phyloP scores from a whole-genome alignment of 2,888 invertebrate species.

The Pristionchus japonicus region DNA sequence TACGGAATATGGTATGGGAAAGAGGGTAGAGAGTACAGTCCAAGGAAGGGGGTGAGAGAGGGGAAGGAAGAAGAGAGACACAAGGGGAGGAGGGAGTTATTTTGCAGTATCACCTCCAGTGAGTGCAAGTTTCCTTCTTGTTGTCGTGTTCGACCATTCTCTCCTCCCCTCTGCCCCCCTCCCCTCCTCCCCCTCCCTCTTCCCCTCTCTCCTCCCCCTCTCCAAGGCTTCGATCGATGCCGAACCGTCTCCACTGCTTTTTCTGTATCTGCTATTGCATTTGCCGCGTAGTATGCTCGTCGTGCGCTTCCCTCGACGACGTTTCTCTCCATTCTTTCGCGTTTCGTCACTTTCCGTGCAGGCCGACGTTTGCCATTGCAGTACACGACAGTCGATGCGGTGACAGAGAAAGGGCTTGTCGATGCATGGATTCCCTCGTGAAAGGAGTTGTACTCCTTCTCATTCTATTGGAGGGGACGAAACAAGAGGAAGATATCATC shows the following conservation, averaged over 20 bases:
- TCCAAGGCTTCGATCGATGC: slow-evolving; percentile 34
- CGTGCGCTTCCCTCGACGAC: neutral
- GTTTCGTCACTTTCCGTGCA: neutral
- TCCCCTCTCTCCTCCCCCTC: slow-evolving; percentile 2
- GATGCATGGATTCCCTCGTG: slow-evolving; percentile 22
- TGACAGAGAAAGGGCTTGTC: neutral
- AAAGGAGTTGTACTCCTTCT: neutral
- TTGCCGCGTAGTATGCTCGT: no score
- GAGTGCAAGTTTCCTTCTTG: slow-evolving; percentile 25
- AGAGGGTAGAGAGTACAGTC: neutral
- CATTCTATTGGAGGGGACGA: neutral
- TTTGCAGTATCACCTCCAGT: slow-evolving; percentile 26
- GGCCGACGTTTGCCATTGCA: slow-evolving; percentile 8
- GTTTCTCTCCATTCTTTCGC: neutral
- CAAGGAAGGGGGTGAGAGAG: neutral
- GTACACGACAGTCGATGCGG: neutral
- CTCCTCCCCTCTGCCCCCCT: neutral
- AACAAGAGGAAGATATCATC: neutral
- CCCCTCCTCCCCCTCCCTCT: slow-evolving; percentile 1
- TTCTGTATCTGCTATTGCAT: neutral
- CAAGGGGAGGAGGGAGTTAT: slow-evolving; percentile 39
- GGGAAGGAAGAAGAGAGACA: slow-evolving; percentile 39
- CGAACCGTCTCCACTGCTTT: slow-evolving; percentile 39
- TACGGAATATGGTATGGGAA: neutral
- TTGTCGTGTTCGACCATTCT: slow-evolving; percentile 23